Evolutionary conservation across 2,113 vertebrate genomes (phyloP).

Genomic region (Kobus ellipsiprymnus): DNA sequence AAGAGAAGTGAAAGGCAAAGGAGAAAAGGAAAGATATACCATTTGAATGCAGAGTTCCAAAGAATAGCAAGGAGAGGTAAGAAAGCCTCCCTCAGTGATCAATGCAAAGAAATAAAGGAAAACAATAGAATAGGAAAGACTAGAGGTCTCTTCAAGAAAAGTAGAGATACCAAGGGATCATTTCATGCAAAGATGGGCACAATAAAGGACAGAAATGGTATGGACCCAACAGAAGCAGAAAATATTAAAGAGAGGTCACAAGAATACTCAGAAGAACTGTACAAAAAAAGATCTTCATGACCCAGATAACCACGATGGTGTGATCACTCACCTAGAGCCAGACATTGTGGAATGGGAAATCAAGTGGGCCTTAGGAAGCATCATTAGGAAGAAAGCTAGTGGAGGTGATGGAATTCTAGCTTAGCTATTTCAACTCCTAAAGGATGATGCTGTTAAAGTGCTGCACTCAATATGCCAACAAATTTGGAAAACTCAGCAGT

Average conservation of each 20-base stretch:
- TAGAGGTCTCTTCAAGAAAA: not conserved
- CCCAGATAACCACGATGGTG: not conserved
- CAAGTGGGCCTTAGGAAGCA: not conserved
- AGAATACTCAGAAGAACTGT: not conserved
- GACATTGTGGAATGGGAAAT: not conserved
- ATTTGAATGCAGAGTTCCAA: not conserved
- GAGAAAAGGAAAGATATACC: not conserved
- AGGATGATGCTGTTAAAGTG: not conserved
- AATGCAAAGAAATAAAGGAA: not conserved
- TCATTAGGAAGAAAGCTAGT: not conserved
- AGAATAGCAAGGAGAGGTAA: not conserved
- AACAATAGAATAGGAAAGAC: not conserved
- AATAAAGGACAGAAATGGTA: not conserved
- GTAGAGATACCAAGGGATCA: not conserved
- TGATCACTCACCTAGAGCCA: not conserved
- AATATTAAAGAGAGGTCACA: not conserved
- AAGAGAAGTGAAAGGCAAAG: not conserved
- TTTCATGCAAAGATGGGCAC: not conserved
- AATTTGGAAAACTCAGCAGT: not conserved
- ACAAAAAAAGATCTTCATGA: not conserved
- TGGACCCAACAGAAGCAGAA: not conserved
- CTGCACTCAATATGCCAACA: not conserved
- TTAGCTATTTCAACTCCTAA: not conserved
- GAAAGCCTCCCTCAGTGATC: not conserved
- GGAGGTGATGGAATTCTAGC: not conserved